A percentile compares a stretch with the other conserved stretches of the same genome.
Conservation (phyloP, 2,797 vertebrate genomes). For the Spondyliosoma cantharus region DNA sequence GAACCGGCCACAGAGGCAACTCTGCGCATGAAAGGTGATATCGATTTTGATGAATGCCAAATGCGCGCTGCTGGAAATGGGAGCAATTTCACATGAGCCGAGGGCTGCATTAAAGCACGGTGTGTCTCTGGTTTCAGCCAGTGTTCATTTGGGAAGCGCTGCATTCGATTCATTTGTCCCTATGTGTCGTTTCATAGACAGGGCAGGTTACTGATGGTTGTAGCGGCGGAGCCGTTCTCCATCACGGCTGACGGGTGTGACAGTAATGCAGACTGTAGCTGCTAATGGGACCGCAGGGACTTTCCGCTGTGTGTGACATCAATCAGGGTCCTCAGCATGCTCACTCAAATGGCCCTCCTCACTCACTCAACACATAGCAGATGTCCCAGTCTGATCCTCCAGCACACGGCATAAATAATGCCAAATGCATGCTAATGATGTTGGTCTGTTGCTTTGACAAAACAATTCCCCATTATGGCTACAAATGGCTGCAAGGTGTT, state of each 20-base stretch:
- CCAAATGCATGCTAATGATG: slow-evolving; percentile 78
- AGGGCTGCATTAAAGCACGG: slow-evolving; percentile 64
- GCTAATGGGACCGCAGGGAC: slow-evolving; percentile 85
- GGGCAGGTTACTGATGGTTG: slow-evolving; percentile 70
- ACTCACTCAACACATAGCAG: slow-evolving; percentile 80
- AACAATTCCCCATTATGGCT: slow-evolving; percentile 58
- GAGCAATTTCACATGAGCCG: slow-evolving; percentile 74
- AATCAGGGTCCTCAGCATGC: slow-evolving; percentile 77
- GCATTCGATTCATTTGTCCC: slow-evolving; percentile 71
- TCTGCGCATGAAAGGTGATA: slow-evolving; percentile 71
- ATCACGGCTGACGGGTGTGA: slow-evolving; percentile 72
- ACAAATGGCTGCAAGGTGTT: slow-evolving; percentile 51
- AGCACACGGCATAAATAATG: slow-evolving; percentile 68
- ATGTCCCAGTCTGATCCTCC: slow-evolving; percentile 76
- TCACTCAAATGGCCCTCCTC: slow-evolving; percentile 77
- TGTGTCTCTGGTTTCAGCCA: slow-evolving; percentile 70
- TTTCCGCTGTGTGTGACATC: slow-evolving; percentile 75
- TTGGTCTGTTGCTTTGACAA: slow-evolving; percentile 66
- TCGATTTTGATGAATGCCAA: slow-evolving; percentile 80
- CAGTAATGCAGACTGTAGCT: slow-evolving; percentile 81
- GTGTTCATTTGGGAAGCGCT: slow-evolving; percentile 63
- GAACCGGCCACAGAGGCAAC: slow-evolving; percentile 56
- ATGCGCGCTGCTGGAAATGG: slow-evolving; percentile 71
- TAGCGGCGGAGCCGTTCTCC: slow-evolving; percentile 60
- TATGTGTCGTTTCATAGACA: slow-evolving; percentile 51